Evolutionary conservation across 2,113 vertebrate species (phyloP).

Genomic region (Arizona elegans): DNA sequence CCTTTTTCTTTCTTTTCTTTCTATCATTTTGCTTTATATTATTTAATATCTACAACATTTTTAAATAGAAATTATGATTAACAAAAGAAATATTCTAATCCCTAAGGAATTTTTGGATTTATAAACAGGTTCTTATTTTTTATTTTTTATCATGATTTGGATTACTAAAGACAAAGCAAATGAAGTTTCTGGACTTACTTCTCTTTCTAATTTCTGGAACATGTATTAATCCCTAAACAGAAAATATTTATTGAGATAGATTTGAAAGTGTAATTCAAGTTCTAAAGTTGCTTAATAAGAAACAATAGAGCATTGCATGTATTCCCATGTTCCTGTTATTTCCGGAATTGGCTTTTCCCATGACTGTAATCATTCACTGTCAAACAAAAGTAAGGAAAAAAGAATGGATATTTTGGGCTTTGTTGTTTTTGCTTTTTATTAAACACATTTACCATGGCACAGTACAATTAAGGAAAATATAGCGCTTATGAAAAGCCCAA

Average conservation of each 20-base stretch:
- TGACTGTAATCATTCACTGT: background rate
- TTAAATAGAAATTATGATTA: background rate
- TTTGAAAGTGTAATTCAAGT: background rate
- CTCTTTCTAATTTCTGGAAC: background rate
- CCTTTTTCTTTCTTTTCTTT: background rate
- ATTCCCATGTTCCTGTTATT: background rate
- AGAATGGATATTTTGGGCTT: background rate
- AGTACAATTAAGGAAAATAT: background rate
- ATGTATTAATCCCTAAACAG: background rate
- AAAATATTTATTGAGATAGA: background rate
- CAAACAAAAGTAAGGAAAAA: background rate
- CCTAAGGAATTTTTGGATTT: background rate
- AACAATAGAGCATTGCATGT: background rate
- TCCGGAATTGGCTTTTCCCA: background rate
- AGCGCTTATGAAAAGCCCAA: background rate
- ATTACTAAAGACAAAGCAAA: background rate
- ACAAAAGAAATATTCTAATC: background rate
- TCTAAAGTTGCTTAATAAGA: background rate
- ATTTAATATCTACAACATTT: background rate
- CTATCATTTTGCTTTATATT: background rate
- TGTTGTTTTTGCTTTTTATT: background rate
- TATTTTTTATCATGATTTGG: background rate
- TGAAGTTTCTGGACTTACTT: background rate
- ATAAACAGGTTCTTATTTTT: background rate
- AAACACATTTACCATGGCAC: background rate